phyloP scores from a whole-genome alignment of 1,140 invertebrate genomes.

The Platorchestia sp. region DNA sequence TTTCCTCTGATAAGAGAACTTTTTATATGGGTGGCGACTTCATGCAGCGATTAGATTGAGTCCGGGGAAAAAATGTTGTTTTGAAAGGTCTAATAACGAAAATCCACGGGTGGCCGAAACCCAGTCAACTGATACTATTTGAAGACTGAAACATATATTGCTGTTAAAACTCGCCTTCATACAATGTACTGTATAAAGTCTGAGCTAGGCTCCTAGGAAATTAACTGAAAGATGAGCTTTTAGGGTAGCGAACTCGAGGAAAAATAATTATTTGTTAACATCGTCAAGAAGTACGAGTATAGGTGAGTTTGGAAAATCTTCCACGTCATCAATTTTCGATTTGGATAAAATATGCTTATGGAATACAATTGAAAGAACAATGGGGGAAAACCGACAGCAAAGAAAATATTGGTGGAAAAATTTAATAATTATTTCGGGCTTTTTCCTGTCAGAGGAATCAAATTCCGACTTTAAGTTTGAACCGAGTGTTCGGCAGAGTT shows the following conservation, averaged over 20 bases:
- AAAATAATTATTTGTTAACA: not conserved
- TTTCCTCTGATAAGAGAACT: slow-evolving; percentile 28
- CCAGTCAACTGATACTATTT: not conserved
- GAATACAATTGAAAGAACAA: not conserved
- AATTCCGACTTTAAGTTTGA: no score
- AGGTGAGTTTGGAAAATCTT: not conserved
- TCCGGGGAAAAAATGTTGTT: slow-evolving; percentile 37
- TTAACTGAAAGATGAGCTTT: not conserved
- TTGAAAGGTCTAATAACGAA: slow-evolving; percentile 32
- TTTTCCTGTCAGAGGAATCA: no score
- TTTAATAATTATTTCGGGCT: no score
- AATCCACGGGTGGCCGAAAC: not conserved
- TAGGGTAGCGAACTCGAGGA: not conserved
- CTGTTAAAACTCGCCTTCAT: not conserved
- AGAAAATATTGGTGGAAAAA: no score
- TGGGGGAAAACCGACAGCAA: not conserved
- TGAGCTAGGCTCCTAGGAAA: not conserved
- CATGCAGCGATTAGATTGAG: slow-evolving; percentile 11
- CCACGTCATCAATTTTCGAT: not conserved
- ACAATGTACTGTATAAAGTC: not conserved
- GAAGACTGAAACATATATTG: not conserved
- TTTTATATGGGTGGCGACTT: not conserved
- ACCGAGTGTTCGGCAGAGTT: no score
- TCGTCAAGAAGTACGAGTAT: not conserved
- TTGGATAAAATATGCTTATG: not conserved